Evolutionary conservation across 2,888 invertebrate genomes (phyloP).

Genomic region (Aleiodes leptofemur): DNA sequence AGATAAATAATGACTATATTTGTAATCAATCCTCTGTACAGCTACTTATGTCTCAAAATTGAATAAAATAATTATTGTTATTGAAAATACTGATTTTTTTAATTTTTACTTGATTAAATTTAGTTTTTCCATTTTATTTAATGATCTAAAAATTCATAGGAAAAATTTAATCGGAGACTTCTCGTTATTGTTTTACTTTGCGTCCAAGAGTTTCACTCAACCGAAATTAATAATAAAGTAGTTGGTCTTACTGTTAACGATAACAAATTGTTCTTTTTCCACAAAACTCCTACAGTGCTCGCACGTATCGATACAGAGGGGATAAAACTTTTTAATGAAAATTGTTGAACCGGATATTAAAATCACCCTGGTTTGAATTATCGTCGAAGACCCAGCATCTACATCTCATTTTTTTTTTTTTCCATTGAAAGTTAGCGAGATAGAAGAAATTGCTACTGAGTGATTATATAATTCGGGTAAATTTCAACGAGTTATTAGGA

Average conservation of each 20-base stretch:
- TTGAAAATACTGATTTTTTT: slow-evolving; percentile 13
- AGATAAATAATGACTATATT: neutral
- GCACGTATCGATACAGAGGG: slow-evolving; percentile 41
- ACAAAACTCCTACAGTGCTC: slow-evolving; percentile 26
- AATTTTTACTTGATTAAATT: neutral
- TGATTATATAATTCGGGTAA: slow-evolving; percentile 11
- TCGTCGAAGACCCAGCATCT: slow-evolving; percentile 20
- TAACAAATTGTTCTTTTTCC: slow-evolving; percentile 50
- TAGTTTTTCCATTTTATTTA: neutral
- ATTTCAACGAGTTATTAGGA: too few relatives aligned
- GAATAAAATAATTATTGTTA: slow-evolving; percentile 26
- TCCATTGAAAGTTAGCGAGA: neutral
- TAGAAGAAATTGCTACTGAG: neutral
- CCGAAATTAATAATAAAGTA: slow-evolving; percentile 46
- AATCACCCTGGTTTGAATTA: slow-evolving; percentile 30
- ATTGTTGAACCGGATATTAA: slow-evolving; percentile 52
- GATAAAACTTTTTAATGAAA: slow-evolving; percentile 56
- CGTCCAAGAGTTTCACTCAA: neutral
- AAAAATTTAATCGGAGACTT: neutral
- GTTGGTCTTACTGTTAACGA: slow-evolving; percentile 46
- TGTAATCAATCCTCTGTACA: too few relatives aligned
- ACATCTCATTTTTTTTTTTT: slow-evolving; percentile 14
- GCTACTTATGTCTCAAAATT: too few relatives aligned
- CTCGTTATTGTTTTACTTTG: neutral
- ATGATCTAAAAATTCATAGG: neutral